Evolutionary conservation across 64 coral and sea anemone genomes (phyloP).

Genomic region (Montipora efflorescens): DNA sequence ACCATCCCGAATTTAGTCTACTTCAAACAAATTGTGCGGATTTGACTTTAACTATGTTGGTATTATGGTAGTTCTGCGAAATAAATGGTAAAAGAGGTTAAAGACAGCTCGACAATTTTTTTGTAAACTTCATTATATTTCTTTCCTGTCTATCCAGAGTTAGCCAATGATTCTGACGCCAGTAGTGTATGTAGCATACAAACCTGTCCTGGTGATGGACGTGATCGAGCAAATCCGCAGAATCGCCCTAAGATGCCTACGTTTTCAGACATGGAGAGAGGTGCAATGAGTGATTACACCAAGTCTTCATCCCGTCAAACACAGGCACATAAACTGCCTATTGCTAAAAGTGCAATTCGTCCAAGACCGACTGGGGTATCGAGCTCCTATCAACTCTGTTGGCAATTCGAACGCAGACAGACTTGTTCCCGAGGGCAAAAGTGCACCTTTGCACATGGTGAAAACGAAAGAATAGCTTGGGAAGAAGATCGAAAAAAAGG

Average conservation of each 20-base stretch:
- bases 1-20: no score
- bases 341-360: neutral
- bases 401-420: neutral
- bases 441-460: constrained; percentile 9
- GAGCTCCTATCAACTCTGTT: neutral
- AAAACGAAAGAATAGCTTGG: constrained; percentile 6
- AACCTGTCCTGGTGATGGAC: constrained; percentile 8
- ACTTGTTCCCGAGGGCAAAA: neutral
- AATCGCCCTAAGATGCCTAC: constrained; percentile 16
- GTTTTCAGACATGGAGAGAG: neutral
- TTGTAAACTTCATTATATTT: neutral
- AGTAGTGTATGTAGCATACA: constrained; percentile 38
- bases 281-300: neutral
- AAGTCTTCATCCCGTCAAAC: neutral
- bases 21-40: no score
- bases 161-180: constrained; percentile 22
- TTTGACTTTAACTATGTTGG: no score
- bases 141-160: neutral
- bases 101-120: no score
- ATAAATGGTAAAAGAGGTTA: no score
- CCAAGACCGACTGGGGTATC: neutral
- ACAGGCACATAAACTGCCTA: neutral
- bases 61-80: no score
- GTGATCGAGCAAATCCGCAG: neutral
- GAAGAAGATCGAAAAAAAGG: constrained; percentile 23